These are phyloP conservation scores for Psilopogon haemacephalus DNA, from an alignment of 2,113 vertebrate species.

Conservation along the genomic window DNA sequence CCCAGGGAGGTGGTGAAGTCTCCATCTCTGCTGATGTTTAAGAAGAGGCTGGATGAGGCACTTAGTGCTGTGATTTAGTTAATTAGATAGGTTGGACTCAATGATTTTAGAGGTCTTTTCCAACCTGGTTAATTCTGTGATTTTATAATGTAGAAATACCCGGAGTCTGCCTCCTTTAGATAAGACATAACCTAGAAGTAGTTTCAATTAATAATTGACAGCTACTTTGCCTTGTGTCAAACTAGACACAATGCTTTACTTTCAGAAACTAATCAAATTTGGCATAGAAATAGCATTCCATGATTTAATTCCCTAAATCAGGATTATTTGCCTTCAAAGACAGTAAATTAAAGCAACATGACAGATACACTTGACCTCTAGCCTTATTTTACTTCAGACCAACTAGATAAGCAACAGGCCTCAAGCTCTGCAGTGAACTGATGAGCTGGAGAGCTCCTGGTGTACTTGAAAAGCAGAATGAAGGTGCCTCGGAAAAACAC, in stretches of 20 bases:
- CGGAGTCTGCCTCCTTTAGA: not conserved
- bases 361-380: not conserved
- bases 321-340: not conserved
- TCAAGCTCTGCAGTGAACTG: not conserved
- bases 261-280: not conserved
- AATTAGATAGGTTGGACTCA: no score
- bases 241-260: not conserved
- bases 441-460: not conserved
- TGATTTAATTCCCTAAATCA: not conserved
- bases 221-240: not conserved
- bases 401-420: not conserved
- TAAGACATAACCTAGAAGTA: not conserved
- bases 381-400: not conserved
- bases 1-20: no score
- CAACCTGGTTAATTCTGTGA: no score
- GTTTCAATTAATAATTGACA: not conserved
- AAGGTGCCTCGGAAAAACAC: not conserved
- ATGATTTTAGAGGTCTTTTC: no score
- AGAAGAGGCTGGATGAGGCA: no score
- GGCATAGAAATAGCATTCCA: not conserved
- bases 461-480: not conserved
- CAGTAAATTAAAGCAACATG: not conserved
- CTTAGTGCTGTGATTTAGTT: no score
- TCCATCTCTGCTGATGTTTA: no score
- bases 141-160: no score